A percentile compares a stretch with the other conserved stretches of the same genome.
Evolutionary conservation across 2,888 invertebrate genomes (phyloP).

Genomic region (Dryobotodes eremita): DNA sequence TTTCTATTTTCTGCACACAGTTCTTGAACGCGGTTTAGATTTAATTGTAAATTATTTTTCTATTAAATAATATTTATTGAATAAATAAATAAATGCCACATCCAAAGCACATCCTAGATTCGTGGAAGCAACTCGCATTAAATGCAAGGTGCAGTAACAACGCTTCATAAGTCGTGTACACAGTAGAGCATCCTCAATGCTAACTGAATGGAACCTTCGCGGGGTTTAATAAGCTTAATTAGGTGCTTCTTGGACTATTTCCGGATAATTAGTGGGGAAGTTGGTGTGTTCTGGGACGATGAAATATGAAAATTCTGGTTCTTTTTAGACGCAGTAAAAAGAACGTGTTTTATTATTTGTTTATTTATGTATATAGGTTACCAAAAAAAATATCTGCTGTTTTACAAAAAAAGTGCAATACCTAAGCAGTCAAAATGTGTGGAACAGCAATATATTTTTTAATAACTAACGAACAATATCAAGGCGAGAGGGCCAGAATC

Average conservation of each 20-base stretch:
- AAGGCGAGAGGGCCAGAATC: too few relatives aligned
- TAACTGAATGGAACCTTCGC: conserved; percentile 25
- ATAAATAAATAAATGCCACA: not conserved
- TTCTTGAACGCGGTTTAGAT: too few relatives aligned
- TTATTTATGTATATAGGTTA: too few relatives aligned
- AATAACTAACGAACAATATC: too few relatives aligned
- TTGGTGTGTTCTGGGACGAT: not conserved
- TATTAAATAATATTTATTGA: too few relatives aligned
- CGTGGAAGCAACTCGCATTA: not conserved
- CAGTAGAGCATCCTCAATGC: conserved; percentile 25
- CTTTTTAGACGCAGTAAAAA: not conserved
- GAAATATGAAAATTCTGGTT: not conserved
- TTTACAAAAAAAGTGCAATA: too few relatives aligned
- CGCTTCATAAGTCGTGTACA: conserved; percentile 30
- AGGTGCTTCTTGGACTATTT: conserved; percentile 31
- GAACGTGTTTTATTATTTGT: too few relatives aligned
- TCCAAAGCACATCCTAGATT: conserved; percentile 4
- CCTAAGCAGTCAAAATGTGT: too few relatives aligned
- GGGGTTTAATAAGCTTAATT: conserved; percentile 41
- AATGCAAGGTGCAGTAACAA: conserved; percentile 34
- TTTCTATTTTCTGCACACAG: too few relatives aligned
- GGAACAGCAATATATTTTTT: too few relatives aligned
- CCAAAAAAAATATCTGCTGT: too few relatives aligned
- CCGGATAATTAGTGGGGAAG: not conserved
- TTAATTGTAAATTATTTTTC: too few relatives aligned